These are phyloP conservation scores for Coleophora flavipennella DNA, from an alignment of 2,888 invertebrate species.

Conservation along the genomic window DNA sequence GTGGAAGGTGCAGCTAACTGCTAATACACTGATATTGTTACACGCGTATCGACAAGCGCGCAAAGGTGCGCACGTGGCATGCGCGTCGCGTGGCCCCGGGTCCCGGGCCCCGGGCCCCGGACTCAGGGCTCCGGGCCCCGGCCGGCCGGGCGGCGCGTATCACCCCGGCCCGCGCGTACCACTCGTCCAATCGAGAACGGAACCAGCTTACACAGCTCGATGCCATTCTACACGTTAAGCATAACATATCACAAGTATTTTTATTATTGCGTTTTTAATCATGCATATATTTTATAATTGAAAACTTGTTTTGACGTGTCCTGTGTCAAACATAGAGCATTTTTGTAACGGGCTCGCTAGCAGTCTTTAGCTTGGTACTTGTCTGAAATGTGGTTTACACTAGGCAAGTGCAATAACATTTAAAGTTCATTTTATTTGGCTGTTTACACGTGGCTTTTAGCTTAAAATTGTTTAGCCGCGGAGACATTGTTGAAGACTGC, in stretches of 20 bases:
- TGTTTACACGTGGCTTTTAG: no score
- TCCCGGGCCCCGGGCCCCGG: no score
- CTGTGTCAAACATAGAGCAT: slow-evolving; percentile 48
- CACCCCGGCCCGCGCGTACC: neutral
- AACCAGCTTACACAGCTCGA: slow-evolving; percentile 31
- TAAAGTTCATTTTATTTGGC: no score
- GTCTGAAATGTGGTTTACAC: neutral
- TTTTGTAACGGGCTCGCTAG: slow-evolving; percentile 12
- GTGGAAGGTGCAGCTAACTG: no score
- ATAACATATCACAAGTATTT: slow-evolving; percentile 48
- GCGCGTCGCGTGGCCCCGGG: no score
- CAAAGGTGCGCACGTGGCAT: no score
- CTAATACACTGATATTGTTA: no score
- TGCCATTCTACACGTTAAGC: slow-evolving; percentile 33
- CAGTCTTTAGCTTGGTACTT: no score
- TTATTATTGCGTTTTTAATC: slow-evolving; percentile 19
- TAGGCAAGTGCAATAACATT: no score
- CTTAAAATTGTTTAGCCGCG: no score
- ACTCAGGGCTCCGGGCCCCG: no score
- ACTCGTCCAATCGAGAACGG: slow-evolving; percentile 21
- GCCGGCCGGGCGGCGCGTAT: neutral
- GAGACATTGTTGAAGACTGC: neutral
- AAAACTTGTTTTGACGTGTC: slow-evolving; percentile 21
- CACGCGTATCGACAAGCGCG: no score
- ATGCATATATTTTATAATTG: slow-evolving; percentile 23